These are phyloP conservation scores for Sminthurides bifidus DNA, from an alignment of 1,140 invertebrate genomes.

Conservation along the genomic window DNA sequence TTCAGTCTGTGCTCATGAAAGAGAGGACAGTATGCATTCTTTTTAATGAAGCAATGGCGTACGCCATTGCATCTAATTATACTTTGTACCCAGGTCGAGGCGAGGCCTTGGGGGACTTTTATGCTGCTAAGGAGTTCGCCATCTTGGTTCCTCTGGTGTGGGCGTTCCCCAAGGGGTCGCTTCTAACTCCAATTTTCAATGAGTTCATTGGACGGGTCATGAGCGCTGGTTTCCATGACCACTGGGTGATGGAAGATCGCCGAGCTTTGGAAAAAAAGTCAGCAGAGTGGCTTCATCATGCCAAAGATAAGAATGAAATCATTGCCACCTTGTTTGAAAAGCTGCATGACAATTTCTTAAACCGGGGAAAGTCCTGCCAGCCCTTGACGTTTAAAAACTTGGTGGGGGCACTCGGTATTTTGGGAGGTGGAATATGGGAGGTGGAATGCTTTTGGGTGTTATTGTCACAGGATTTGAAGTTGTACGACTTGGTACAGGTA, in stretches of 20 bases:
- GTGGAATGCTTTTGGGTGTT: too few species aligned
- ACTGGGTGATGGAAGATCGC: conserved; percentile 1
- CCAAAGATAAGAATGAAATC: neutral
- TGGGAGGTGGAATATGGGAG: neutral
- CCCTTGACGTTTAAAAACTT: conserved; percentile 4
- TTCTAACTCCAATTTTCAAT: neutral
- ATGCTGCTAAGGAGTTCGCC: conserved; percentile 12
- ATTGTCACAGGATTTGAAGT: too few species aligned
- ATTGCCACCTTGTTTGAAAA: neutral
- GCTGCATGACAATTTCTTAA: neutral
- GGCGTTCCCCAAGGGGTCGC: conserved; percentile 8
- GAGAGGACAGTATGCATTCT: conserved; percentile 10
- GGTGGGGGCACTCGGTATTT: neutral
- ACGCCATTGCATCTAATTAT: conserved; percentile 7
- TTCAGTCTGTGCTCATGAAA: neutral
- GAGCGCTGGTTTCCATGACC: conserved; percentile 1
- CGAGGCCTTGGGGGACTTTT: too few species aligned
- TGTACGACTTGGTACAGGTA: too few species aligned
- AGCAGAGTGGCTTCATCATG: neutral
- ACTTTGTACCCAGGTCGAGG: neutral
- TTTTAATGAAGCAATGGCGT: conserved; percentile 5
- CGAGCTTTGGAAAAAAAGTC: neutral
- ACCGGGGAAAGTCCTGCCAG: neutral
- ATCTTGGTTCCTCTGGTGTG: conserved; percentile 3
- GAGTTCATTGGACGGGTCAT: neutral